phyloP scores from a whole-genome alignment of 2,888 invertebrate species.

The Slavum lentiscoides region DNA sequence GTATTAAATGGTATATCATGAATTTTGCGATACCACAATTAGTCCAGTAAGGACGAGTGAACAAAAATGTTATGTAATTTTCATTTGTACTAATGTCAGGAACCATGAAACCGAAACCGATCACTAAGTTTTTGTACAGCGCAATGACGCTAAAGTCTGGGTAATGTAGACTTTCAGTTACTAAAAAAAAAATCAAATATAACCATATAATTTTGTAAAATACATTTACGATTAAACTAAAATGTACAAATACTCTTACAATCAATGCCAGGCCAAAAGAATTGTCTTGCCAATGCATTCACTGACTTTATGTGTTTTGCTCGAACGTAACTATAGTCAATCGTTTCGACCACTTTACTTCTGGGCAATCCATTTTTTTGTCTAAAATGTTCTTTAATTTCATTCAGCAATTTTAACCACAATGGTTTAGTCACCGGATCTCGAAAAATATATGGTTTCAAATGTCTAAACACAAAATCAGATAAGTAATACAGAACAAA shows the following conservation, averaged over 20 bases:
- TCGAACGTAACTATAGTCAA: conserved; percentile 86
- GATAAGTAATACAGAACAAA: not conserved
- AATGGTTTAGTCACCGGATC: conserved; percentile 69
- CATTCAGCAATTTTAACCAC: conserved; percentile 74
- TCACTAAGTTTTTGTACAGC: conserved; percentile 76
- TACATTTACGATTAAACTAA: conserved; percentile 22
- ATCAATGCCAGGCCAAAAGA: conserved; percentile 93
- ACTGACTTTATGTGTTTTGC: conserved; percentile 87
- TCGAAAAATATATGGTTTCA: conserved; percentile 83
- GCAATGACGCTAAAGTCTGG: conserved; percentile 92
- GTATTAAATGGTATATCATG: conserved; percentile 89
- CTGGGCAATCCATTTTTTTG: conserved; percentile 17
- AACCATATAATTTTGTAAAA: conserved; percentile 19
- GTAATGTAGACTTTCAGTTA: conserved; percentile 85
- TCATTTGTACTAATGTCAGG: conserved; percentile 78
- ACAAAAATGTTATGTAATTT: conserved; percentile 87
- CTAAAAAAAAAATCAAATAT: conserved; percentile 61
- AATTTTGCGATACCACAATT: conserved; percentile 80
- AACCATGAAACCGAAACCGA: conserved; percentile 89
- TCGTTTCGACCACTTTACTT: conserved; percentile 59
- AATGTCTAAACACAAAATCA: conserved; percentile 61
- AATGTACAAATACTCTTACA: conserved; percentile 64
- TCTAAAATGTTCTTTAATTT: conserved; percentile 61
- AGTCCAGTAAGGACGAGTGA: conserved; percentile 86
- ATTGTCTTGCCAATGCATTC: conserved; percentile 78